phyloP scores from a whole-genome alignment of 2,888 invertebrate species.

The Lacanobia wlatinum region DNA sequence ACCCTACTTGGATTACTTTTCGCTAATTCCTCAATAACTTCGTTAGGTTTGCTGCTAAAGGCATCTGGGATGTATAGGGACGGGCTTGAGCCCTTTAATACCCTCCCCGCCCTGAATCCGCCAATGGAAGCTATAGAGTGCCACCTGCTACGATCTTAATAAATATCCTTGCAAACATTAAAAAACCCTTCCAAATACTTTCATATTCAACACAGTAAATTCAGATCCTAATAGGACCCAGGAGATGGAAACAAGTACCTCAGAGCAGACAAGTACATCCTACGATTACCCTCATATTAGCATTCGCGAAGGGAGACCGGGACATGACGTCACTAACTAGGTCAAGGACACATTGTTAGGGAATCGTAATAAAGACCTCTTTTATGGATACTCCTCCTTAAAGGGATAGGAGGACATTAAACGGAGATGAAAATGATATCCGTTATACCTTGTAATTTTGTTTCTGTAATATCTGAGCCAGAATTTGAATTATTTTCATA shows the following conservation, averaged over 20 bases:
- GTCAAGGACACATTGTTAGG: slow-evolving; percentile 51
- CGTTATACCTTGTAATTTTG: slow-evolving; percentile 28
- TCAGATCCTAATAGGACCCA: not conserved
- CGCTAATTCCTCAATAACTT: too few species aligned
- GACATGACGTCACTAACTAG: slow-evolving; percentile 55
- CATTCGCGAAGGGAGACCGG: slow-evolving; percentile 46
- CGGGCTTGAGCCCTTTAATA: too few species aligned
- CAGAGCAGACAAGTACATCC: slow-evolving; percentile 16
- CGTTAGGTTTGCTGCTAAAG: too few species aligned
- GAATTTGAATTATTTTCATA: slow-evolving; percentile 28
- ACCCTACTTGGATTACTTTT: too few species aligned
- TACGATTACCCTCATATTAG: slow-evolving; percentile 45
- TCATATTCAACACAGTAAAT: not conserved
- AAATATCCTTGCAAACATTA: too few species aligned
- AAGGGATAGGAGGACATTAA: slow-evolving; percentile 30
- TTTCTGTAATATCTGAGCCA: slow-evolving; percentile 7
- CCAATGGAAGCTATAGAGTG: too few species aligned
- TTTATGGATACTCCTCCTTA: slow-evolving; percentile 35
- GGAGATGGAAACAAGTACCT: slow-evolving; percentile 7
- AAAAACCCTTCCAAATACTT: not conserved
- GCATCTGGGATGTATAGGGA: too few species aligned
- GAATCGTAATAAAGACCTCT: slow-evolving; percentile 53
- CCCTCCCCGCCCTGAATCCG: too few species aligned
- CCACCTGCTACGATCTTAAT: too few species aligned
- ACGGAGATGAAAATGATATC: slow-evolving; percentile 41